Evolutionary conservation across 2,113 vertebrate genomes (phyloP).

Genomic region (Grallaria varia): DNA sequence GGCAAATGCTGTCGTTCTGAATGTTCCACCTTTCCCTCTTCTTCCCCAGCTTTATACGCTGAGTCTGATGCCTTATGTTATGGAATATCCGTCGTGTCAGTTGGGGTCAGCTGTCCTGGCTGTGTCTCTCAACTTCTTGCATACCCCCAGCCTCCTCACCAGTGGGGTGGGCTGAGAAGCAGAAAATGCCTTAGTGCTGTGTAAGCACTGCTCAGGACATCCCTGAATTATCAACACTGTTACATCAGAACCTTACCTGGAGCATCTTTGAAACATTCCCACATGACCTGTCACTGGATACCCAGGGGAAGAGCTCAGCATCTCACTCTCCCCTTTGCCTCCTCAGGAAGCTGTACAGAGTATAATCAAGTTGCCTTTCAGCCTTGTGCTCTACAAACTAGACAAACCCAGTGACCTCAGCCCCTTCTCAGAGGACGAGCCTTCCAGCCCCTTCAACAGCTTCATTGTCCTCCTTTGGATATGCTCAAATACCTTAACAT

Average conservation of each 20-base stretch:
- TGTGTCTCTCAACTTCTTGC: neutral
- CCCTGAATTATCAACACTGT: neutral
- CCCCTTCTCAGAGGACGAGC: neutral
- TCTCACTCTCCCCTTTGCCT: neutral
- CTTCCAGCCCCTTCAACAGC: neutral
- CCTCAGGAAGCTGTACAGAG: neutral
- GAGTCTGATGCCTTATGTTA: neutral
- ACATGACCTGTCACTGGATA: fast-evolving
- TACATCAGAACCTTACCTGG: neutral
- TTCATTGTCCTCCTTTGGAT: neutral
- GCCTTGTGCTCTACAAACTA: neutral
- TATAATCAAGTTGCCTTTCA: neutral
- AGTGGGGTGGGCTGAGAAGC: neutral
- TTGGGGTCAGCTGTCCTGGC: neutral
- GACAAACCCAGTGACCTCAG: neutral
- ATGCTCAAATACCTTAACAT: neutral
- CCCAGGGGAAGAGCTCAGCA: neutral
- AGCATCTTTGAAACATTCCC: neutral
- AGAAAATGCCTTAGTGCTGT: neutral
- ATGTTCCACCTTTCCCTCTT: neutral
- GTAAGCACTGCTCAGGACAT: neutral
- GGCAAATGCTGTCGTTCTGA: neutral
- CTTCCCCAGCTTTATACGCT: neutral
- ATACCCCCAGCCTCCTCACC: fast-evolving
- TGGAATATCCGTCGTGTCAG: neutral